Conservation (phyloP, 1,140 invertebrate genomes). For the Drosophila bocqueti region DNA sequence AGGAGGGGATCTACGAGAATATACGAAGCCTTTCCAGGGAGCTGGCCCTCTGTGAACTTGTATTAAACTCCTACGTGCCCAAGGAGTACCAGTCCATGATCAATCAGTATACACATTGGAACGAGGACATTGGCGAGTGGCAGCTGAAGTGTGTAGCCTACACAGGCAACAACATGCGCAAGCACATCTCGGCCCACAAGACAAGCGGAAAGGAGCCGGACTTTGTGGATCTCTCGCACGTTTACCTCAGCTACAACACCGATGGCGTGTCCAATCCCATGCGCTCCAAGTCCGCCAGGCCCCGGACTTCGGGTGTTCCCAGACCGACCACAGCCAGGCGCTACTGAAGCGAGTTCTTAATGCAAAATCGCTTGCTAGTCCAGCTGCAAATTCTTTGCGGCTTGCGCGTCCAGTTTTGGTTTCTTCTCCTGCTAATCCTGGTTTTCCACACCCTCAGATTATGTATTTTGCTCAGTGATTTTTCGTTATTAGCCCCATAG, state of each 20-base stretch:
- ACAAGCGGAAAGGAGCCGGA: conserved; percentile 74
- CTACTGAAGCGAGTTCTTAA: conserved; percentile 58
- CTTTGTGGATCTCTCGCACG: conserved; percentile 82
- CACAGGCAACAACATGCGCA: conserved; percentile 99
- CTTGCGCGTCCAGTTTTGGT: conserved; percentile 55
- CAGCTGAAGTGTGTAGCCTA: conserved; percentile 99
- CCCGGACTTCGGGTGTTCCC: conserved; percentile 82
- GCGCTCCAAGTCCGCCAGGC: conserved; percentile 73
- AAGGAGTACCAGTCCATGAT: conserved; percentile 97
- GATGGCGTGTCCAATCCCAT: conserved; percentile 78
- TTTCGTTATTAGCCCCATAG: conserved; percentile 44
- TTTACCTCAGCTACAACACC: conserved; percentile 84
- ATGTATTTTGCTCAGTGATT: conserved; percentile 57
- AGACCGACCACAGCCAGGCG: conserved; percentile 80
- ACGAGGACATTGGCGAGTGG: conserved; percentile 99
- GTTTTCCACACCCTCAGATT: conserved; percentile 58
- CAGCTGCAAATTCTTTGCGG: conserved; percentile 14
- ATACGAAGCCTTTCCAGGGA: conserved; percentile 95
- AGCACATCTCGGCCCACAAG: conserved; percentile 85
- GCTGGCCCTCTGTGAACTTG: conserved; percentile 95
- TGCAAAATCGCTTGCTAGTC: conserved; percentile 20
- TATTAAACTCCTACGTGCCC: conserved; percentile 96
- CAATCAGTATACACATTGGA: conserved; percentile 97
- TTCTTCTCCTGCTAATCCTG: conserved; percentile 53
- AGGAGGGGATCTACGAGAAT: conserved; percentile 97